Conservation (phyloP, 2,113 vertebrate species). For the Nothoprocta perdicaria region DNA sequence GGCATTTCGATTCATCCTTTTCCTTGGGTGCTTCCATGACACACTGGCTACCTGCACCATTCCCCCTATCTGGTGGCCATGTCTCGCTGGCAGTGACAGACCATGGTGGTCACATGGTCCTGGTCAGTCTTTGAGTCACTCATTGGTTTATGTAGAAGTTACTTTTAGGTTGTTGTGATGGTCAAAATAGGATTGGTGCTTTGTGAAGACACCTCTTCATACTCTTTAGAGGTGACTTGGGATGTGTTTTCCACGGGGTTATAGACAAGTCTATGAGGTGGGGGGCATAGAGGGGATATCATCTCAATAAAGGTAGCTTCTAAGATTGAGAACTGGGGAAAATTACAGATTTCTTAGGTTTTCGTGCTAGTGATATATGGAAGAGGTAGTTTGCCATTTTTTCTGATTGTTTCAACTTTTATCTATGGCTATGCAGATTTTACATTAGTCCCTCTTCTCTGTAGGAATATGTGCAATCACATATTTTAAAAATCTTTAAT, state of each 20-base stretch:
- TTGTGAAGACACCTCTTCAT: background rate
- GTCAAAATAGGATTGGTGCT: background rate
- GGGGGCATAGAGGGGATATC: background rate
- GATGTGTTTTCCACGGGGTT: background rate
- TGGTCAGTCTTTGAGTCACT: background rate
- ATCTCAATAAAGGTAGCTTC: background rate
- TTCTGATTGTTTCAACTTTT: background rate
- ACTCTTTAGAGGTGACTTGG: background rate
- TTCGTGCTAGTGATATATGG: background rate
- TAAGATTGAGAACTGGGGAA: background rate
- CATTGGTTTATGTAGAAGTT: background rate
- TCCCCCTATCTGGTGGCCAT: background rate
- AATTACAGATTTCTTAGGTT: background rate
- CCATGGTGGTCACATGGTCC: accelerated
- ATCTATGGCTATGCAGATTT: background rate
- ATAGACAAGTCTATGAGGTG: background rate
- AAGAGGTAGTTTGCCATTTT: background rate
- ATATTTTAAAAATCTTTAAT: background rate
- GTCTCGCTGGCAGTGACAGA: background rate
- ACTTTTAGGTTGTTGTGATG: background rate
- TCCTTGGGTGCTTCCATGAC: background rate
- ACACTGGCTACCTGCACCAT: accelerated
- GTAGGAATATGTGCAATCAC: background rate
- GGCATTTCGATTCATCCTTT: background rate
- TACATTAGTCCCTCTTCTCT: background rate